Percentiles rank a stretch among this genome's conserved stretches.
Evolutionary conservation across 2,888 invertebrate species (phyloP).

Genomic region (Himalopsyche tibetana): DNA sequence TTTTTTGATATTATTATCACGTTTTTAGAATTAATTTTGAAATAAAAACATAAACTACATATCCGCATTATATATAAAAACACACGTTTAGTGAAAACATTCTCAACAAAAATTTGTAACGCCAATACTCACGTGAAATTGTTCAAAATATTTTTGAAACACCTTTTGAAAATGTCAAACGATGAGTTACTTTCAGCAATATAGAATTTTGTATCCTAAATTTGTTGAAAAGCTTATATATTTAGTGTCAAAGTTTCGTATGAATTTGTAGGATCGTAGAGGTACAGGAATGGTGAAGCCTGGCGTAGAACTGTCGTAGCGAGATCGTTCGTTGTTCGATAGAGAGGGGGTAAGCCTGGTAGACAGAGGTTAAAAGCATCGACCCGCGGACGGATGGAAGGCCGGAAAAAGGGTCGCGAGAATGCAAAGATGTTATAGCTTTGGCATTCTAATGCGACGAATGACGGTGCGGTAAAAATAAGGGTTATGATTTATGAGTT

Average conservation of each 20-base stretch:
- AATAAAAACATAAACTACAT: too few species aligned
- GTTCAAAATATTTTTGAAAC: not conserved
- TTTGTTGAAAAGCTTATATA: conserved; percentile 8
- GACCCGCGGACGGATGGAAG: conserved; percentile 27
- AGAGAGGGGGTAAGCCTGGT: conserved; percentile 32
- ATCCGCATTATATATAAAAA: too few species aligned
- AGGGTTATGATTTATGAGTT: conserved; percentile 18
- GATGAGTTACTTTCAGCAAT: not conserved
- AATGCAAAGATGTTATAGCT: conserved; percentile 4
- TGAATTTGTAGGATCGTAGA: not conserved
- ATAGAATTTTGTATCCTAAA: not conserved
- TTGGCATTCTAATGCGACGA: conserved; percentile 19
- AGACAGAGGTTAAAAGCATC: conserved; percentile 3
- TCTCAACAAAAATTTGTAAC: not conserved
- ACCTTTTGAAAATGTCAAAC: not conserved
- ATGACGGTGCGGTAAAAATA: conserved; percentile 12
- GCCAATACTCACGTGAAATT: not conserved
- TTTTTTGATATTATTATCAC: too few species aligned
- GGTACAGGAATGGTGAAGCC: conserved; percentile 8
- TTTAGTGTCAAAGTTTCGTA: conserved; percentile 8
- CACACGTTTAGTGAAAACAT: too few species aligned
- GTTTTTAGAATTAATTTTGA: too few species aligned
- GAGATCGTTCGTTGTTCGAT: conserved; percentile 14
- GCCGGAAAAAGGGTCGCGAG: conserved; percentile 38
- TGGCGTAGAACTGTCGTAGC: conserved; percentile 37